Percentiles rank a stretch among this genome's conserved stretches.
phyloP scores from a whole-genome alignment of 2,888 invertebrate species.

The Megamerina dolium region DNA sequence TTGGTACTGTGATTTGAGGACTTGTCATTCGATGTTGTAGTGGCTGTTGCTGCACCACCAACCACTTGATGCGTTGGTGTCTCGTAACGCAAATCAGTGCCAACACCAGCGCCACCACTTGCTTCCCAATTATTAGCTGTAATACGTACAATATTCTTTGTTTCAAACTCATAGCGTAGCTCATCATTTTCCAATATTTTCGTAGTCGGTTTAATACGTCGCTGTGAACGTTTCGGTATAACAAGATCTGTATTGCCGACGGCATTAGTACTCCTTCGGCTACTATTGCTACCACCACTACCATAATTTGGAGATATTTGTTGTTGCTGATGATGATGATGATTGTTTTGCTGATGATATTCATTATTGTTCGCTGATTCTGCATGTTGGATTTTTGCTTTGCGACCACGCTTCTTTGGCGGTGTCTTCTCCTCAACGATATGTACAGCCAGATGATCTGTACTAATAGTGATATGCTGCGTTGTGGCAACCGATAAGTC shows the following conservation, averaged over 20 bases:
- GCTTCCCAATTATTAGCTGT: conserved; percentile 41
- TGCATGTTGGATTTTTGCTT: conserved; percentile 33
- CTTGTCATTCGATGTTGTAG: not conserved
- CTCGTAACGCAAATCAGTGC: conserved; percentile 17
- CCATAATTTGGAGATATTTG: conserved; percentile 1
- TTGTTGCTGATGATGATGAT: conserved; percentile 1
- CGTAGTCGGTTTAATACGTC: conserved; percentile 62
- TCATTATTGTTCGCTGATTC: conserved; percentile 9
- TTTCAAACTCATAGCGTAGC: conserved; percentile 55
- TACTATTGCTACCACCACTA: conserved; percentile 16
- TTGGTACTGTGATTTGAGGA: conserved; percentile 18
- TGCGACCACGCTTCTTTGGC: conserved; percentile 47
- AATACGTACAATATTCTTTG: conserved; percentile 54
- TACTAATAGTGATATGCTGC: too few relatives aligned
- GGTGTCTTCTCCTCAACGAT: conserved; percentile 36
- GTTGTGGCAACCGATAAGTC: conserved; percentile 10
- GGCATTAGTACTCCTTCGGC: conserved; percentile 53
- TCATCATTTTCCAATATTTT: conserved; percentile 64
- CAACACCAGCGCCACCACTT: conserved; percentile 4
- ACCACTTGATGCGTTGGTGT: conserved; percentile 29
- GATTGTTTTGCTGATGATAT: conserved; percentile 17
- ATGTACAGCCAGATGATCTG: conserved; percentile 8
- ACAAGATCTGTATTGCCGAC: conserved; percentile 27
- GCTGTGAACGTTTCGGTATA: conserved; percentile 50
- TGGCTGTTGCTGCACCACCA: not conserved